phyloP scores from a whole-genome alignment of 1,140 invertebrate genomes.

The Goniozus legneri region DNA sequence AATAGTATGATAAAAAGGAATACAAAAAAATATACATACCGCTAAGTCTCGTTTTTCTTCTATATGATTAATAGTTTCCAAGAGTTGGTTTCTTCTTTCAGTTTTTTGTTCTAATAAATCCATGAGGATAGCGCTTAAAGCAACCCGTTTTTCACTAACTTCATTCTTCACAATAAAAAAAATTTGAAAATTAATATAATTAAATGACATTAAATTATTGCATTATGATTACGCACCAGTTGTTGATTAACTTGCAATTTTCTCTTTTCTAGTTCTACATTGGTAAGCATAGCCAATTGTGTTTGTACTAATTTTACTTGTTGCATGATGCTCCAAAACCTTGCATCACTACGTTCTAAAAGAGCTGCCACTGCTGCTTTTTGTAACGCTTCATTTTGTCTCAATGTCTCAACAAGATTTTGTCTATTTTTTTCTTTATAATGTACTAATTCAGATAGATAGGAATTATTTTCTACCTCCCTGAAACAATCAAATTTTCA shows the following conservation, averaged over 20 bases:
- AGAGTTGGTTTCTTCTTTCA: slow-evolving; percentile 64
- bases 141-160: slow-evolving; percentile 67
- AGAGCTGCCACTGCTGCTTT: slow-evolving; percentile 70
- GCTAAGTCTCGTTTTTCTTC: slow-evolving; percentile 58
- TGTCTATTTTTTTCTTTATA: slow-evolving; percentile 60
- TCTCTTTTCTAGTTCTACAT: slow-evolving; percentile 70
- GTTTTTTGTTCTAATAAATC: slow-evolving; percentile 72
- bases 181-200: not conserved
- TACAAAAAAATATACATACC: slow-evolving; percentile 22
- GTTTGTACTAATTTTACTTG: slow-evolving; percentile 75
- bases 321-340: slow-evolving; percentile 71
- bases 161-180: slow-evolving; percentile 56
- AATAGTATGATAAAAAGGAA: slow-evolving; percentile 10
- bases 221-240: slow-evolving; percentile 57
- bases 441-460: slow-evolving; percentile 60
- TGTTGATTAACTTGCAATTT: slow-evolving; percentile 67
- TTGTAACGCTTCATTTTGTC: slow-evolving; percentile 68
- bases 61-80: slow-evolving; percentile 69
- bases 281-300: slow-evolving; percentile 70
- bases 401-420: slow-evolving; percentile 58
- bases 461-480: slow-evolving; percentile 58
- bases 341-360: slow-evolving; percentile 70
- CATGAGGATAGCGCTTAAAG: slow-evolving; percentile 68
- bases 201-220: too few species aligned
- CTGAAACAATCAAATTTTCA: slow-evolving; percentile 34